A percentile compares a stretch with the other conserved stretches of the same genome.
Conservation (phyloP, 1,140 invertebrate genomes). For the Marisa cornuarietis region DNA sequence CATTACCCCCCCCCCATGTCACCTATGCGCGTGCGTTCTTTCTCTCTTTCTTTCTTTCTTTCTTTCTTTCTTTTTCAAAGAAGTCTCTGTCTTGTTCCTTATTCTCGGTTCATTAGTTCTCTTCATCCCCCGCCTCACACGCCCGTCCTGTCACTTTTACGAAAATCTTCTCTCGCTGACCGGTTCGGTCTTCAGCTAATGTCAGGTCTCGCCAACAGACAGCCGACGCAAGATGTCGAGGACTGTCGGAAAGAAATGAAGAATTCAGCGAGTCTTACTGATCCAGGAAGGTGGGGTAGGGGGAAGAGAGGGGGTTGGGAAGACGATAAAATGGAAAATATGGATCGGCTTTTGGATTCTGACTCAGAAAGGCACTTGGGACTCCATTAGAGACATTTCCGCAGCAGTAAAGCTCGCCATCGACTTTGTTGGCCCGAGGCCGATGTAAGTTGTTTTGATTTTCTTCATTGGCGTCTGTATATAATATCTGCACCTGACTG, state of each 20-base stretch:
- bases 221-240: too few species aligned
- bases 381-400: slow-evolving; percentile 9
- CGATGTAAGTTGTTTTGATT: neutral
- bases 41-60: neutral
- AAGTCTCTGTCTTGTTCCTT: neutral
- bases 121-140: neutral
- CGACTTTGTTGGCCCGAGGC: neutral
- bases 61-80: neutral
- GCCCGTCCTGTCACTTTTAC: too few species aligned
- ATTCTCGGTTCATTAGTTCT: neutral
- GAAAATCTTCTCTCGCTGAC: too few species aligned
- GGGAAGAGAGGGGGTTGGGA: too few species aligned
- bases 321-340: neutral
- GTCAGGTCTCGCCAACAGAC: too few species aligned
- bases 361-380: neutral
- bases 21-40: neutral
- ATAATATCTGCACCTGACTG: neutral
- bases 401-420: neutral
- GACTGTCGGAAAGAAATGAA: too few species aligned
- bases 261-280: too few species aligned
- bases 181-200: too few species aligned
- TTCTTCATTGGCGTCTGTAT: neutral
- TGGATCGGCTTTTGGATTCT: neutral
- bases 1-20: neutral
- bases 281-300: too few species aligned